phyloP scores from a whole-genome alignment of 2,113 vertebrate species.

The Romanogobio albipinnatus region DNA sequence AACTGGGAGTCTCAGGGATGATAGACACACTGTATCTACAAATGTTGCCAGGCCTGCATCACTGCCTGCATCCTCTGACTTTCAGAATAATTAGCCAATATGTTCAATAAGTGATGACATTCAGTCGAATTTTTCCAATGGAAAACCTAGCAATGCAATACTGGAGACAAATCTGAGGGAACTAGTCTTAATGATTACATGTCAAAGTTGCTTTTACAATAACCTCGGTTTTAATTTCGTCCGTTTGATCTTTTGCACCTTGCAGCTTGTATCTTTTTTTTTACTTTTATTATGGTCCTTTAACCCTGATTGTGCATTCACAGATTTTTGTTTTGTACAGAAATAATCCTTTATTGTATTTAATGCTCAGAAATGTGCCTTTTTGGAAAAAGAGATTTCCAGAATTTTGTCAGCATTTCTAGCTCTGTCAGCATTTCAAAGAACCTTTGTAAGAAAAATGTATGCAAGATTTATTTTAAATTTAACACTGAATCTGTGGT shows the following conservation, averaged over 20 bases:
- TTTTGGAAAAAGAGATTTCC: conserved; percentile 43
- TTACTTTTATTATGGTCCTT: conserved; percentile 32
- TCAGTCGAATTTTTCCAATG: conserved; percentile 49
- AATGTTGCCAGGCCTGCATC: conserved; percentile 22
- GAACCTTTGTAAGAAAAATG: conserved; percentile 38
- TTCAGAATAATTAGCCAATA: conserved; percentile 42
- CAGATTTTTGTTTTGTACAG: conserved; percentile 29
- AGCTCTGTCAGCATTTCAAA: conserved; percentile 33
- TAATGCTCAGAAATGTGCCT: conserved; percentile 56
- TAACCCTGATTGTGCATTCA: conserved; percentile 29
- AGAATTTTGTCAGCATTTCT: conserved; percentile 49
- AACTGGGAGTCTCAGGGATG: conserved; percentile 57
- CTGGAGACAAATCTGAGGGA: conserved; percentile 56
- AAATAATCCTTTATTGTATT: conserved; percentile 49
- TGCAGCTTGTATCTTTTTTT: conserved; percentile 29
- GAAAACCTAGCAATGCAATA: conserved; percentile 68
- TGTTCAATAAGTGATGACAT: conserved; percentile 35
- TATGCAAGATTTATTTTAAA: conserved; percentile 53
- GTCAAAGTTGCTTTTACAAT: conserved; percentile 54
- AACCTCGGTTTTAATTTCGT: conserved; percentile 45
- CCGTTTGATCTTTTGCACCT: conserved; percentile 53
- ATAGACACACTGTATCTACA: conserved; percentile 46
- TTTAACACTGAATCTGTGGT: conserved; percentile 52
- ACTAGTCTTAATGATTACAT: conserved; percentile 40
- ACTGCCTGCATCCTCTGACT: conserved; percentile 49